A percentile compares a stretch with the other conserved stretches of the same genome.
Evolutionary conservation across 2,113 vertebrate genomes (phyloP).

Genomic region (Myiozetetes cayanensis): DNA sequence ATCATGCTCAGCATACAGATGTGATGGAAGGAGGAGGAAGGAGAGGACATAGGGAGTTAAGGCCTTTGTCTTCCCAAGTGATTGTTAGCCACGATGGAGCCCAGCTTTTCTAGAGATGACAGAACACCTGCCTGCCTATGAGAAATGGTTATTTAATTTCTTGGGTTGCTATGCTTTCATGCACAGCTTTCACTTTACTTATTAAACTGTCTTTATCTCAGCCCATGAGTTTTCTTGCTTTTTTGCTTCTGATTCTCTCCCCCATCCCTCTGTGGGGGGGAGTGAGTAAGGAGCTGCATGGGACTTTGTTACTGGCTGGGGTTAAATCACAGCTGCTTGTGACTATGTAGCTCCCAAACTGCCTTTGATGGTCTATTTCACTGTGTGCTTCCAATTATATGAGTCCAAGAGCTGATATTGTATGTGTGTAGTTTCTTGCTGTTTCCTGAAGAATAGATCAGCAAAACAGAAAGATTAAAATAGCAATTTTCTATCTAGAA

Average conservation of each 20-base stretch:
- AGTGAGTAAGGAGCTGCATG: not conserved
- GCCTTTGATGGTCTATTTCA: not conserved
- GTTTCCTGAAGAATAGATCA: not conserved
- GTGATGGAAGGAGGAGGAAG: not conserved
- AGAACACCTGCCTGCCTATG: not conserved
- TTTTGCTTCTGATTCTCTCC: not conserved
- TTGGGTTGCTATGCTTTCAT: not conserved
- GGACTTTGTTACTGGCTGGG: not conserved
- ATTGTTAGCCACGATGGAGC: not conserved
- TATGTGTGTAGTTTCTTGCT: not conserved
- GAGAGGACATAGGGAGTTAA: not conserved
- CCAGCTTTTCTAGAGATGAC: not conserved
- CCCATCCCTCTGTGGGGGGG: too few relatives aligned
- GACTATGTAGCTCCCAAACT: not conserved
- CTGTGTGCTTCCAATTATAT: not conserved
- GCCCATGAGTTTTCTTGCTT: not conserved
- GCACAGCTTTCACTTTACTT: not conserved
- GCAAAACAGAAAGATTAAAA: not conserved
- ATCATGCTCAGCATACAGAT: not conserved
- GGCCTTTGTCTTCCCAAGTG: not conserved
- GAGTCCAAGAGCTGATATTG: not conserved
- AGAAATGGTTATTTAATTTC: not conserved
- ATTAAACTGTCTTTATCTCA: not conserved
- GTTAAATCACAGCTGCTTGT: not conserved
- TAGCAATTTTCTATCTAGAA: not conserved